phyloP scores from a whole-genome alignment of 2,888 invertebrate species.

The Callinectes sapidus region DNA sequence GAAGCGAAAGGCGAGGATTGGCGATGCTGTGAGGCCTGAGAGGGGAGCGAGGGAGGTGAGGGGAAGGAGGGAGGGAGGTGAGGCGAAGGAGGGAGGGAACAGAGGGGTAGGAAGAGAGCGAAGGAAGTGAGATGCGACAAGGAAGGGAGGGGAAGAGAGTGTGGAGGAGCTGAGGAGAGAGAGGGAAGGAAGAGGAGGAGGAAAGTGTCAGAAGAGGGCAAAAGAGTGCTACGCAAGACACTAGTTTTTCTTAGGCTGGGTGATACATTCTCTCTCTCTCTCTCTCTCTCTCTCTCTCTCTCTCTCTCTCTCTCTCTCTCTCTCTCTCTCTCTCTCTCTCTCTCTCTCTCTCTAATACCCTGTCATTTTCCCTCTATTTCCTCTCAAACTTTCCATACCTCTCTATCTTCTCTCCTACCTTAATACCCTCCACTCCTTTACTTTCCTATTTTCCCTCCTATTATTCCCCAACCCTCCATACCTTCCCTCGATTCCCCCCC shows the following conservation, averaged over 20 bases:
- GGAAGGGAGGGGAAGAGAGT: neutral
- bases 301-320: constrained; percentile 18
- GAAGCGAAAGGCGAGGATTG: neutral
- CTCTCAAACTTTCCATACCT: too few relatives aligned
- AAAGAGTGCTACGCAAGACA: neutral
- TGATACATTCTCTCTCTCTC: neutral
- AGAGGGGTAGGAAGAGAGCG: neutral
- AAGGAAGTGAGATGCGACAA: neutral
- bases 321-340: neutral
- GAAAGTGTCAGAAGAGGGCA: neutral
- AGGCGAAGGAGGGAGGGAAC: neutral
- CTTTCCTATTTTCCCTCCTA: neutral
- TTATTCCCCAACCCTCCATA: neutral
- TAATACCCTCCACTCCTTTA: neutral
- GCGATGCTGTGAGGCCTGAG: neutral
- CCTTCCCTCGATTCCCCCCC: neutral
- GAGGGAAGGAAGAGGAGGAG: neutral
- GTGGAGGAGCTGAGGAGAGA: neutral
- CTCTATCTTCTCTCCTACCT: too few relatives aligned
- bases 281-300: constrained; percentile 23
- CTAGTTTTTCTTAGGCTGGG: neutral
- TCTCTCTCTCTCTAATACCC: too few relatives aligned
- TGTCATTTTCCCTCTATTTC: too few relatives aligned
- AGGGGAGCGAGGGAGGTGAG: neutral
- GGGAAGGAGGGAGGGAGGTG: neutral